A percentile compares a stretch with the other conserved stretches of the same genome.
Evolutionary conservation across 1,140 invertebrate genomes (phyloP).

Genomic region (Drosophila serrata): DNA sequence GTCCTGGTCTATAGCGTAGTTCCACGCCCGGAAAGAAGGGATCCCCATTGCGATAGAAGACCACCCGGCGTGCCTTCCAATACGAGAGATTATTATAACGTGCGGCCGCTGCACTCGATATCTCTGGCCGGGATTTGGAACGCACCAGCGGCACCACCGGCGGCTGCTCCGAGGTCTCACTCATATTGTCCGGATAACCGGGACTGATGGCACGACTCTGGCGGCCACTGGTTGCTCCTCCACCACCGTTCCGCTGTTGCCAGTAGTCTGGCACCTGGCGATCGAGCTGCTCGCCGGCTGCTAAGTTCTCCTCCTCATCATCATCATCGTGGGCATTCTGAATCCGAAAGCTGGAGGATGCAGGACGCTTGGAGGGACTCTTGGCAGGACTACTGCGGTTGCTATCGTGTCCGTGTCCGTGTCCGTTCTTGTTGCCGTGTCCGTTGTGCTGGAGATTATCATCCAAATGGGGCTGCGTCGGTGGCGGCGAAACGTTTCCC

Average conservation of each 20-base stretch:
- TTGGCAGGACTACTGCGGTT: conserved; percentile 65
- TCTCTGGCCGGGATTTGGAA: conserved; percentile 84
- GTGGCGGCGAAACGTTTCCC: conserved; percentile 80
- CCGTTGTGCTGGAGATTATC: conserved; percentile 65
- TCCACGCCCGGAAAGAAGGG: conserved; percentile 95
- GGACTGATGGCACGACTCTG: conserved; percentile 74
- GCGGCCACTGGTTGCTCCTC: conserved; percentile 51
- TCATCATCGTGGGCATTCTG: conserved; percentile 65
- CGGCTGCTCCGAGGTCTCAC: conserved; percentile 83
- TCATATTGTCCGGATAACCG: conserved; percentile 83
- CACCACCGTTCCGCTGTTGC: conserved; percentile 71
- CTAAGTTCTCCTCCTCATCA: conserved; percentile 70
- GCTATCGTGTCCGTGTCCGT: conserved; percentile 50
- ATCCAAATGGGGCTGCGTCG: conserved; percentile 71
- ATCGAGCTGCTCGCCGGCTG: conserved; percentile 47
- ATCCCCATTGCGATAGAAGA: conserved; percentile 97
- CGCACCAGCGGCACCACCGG: conserved; percentile 78
- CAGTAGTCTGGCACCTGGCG: conserved; percentile 71
- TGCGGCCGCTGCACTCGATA: conserved; percentile 86
- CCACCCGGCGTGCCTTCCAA: conserved; percentile 94
- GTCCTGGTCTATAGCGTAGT: conserved; percentile 94
- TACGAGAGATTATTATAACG: conserved; percentile 93
- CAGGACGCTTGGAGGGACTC: conserved; percentile 48
- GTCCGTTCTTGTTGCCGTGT: conserved; percentile 40
- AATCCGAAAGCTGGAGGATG: conserved; percentile 65